Evolutionary conservation across 2,888 invertebrate genomes (phyloP), one percentile per base, ranked within the genome.

Genomic region (Heliconius sara): DNA sequence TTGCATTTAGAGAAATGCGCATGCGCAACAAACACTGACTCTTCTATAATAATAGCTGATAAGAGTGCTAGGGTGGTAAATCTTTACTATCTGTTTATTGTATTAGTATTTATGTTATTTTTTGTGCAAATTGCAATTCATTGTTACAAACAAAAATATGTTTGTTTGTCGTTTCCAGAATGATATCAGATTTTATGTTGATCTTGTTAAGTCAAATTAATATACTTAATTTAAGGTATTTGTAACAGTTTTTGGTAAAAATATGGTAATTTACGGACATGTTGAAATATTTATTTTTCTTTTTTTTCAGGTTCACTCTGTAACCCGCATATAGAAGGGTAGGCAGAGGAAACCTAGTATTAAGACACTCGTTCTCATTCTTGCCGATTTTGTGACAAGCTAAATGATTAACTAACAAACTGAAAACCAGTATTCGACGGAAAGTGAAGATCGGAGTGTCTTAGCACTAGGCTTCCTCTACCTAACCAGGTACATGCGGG

Each of bases 41-140:
- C 16, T 27, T 34, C 22, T 72, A 52, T 72, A 30, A 30, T 57
- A 72, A 52, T 72, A 72, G 52, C 72, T 52, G 72, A 72, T 72
- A 72, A 57, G 52, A 72, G 57, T 16, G 39, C 27, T 25, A 52
- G 52, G 5, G 52, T 19, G 71, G 27, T 30, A 52, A 30, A 30
- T 57, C 25, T 43, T 43, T 43, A 43, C 16, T 72, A 72, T 72
- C 72, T 72, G 7, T 7, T 30, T 12, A 57, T 22, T 30, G 5
- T 57, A 57, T 27, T 72, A 52, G 22, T 72, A 72, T 57, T 34
- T 57, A 22, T 22, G 27, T 72, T 52, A 27, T n/a, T 22, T 52
- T 19, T 52, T 52, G 13, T 19, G 16, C 9, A 47, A 43, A 27
- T 27, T 72, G 71, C 71, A 5, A 22, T 72, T 27, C 22, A 72